Evolutionary conservation across 2,888 invertebrate genomes (phyloP).

Genomic region (Xestobium rufovillosum): DNA sequence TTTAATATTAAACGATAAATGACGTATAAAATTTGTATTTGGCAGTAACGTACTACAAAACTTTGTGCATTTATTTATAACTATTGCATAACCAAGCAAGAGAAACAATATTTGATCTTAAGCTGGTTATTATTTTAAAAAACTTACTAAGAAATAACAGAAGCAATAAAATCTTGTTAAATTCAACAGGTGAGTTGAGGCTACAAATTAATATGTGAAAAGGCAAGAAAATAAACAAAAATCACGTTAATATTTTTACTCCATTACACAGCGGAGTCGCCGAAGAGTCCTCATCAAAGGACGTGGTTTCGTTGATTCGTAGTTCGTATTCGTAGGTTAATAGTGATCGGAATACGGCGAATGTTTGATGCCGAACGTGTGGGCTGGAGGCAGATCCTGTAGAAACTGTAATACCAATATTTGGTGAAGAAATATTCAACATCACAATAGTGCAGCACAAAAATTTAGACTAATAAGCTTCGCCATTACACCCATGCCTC

Average conservation of each 20-base stretch:
- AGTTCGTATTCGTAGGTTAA: slow-evolving; percentile 26
- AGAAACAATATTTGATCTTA: no score
- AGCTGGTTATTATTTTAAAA: no score
- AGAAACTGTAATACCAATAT: slow-evolving; percentile 46
- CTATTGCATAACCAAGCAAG: no score
- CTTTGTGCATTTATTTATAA: no score
- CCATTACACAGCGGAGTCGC: neutral
- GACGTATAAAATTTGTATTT: neutral
- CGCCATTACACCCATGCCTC: no score
- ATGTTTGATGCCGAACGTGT: slow-evolving; percentile 81
- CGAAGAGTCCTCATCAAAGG: neutral
- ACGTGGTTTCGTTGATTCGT: slow-evolving; percentile 12
- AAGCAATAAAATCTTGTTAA: neutral
- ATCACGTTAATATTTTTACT: neutral
- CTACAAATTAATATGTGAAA: slow-evolving; percentile 4
- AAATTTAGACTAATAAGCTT: no score
- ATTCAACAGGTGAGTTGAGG: neutral
- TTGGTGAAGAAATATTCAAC: neutral
- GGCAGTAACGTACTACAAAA: neutral
- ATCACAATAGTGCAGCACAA: neutral
- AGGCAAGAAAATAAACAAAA: slow-evolving; percentile 4
- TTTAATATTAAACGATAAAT: neutral
- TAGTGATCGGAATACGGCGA: slow-evolving; percentile 59
- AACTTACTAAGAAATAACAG: no score
- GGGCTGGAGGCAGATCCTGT: slow-evolving; percentile 57